Base-by-base conservation (phyloP, 2,888 invertebrate genomes). In the Mythimna ferrago region DNA sequence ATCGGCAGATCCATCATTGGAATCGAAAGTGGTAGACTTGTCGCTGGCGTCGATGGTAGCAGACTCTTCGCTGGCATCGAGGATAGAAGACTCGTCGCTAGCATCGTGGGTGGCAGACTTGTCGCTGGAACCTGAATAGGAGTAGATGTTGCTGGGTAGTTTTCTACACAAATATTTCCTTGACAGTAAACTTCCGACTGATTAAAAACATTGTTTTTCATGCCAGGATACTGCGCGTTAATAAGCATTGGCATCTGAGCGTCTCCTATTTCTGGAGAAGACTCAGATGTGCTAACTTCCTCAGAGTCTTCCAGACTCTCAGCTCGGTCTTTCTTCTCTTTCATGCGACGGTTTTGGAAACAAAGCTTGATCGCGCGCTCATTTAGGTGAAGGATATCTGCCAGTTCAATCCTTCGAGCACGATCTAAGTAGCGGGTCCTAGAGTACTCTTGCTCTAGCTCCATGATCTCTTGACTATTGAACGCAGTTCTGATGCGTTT, bases 341-440 rank as follows among this genome's bases (percentile, higher is more conserved):
- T 98, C 98, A 98, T 98, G 0, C 98, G 48, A 1, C 16, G 44
- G 89, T 86, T 98, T 89, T 98, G 98, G 89, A 98, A 98, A 98
- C 98, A 98, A 54, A 98, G 98, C 91, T 98, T 98, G 65, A 98
- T 98, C 0, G 92, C 93, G 2, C 93, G 89, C 73, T 94, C 94
- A 65, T 92, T 92, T 26, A 94, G 76, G 0, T 73, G 80, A 0
- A 92, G 82, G 7, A 71, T 57, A 0, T 87, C 86, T 0, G 90
- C 89, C 0, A 98, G 95, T 86, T 98, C 97, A 32, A 98, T 97
- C 14, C 98, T 95, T 9, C 98, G 95, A 0, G 97, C 97, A 35
- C 98, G 97, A 86, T 98, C 98, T 0, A 98, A 92, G 89, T 98
- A 26, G 26, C 97, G 97, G 58, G 97, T 97, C 81, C 94, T 96